Evolutionary conservation across 2,888 invertebrate species (phyloP).

Genomic region (Folsomia manolachei): DNA sequence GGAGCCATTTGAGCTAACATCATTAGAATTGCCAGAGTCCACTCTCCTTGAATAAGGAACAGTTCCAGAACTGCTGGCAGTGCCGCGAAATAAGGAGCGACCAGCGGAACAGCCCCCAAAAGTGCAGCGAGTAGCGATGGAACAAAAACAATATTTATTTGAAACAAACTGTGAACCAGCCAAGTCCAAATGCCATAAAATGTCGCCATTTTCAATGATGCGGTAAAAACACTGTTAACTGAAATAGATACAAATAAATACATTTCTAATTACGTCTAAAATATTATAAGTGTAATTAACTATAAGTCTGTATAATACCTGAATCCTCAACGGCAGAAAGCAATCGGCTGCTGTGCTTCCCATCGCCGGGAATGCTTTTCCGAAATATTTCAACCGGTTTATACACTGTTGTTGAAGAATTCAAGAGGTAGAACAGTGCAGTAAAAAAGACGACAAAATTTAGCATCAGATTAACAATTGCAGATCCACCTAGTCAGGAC

Average conservation of each 20-base stretch:
- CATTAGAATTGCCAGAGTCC: conserved; percentile 75
- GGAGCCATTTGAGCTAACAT: conserved; percentile 84
- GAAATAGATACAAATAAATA: no score
- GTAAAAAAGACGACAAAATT: conserved; percentile 94
- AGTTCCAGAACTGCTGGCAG: conserved; percentile 91
- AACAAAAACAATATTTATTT: conserved; percentile 88
- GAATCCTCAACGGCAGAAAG: conserved; percentile 75
- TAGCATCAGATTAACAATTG: conserved; percentile 79
- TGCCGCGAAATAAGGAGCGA: conserved; percentile 94
- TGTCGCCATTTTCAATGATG: conserved; percentile 92
- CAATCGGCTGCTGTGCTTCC: conserved; percentile 58
- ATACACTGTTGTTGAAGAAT: conserved; percentile 79
- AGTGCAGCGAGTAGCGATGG: conserved; percentile 90
- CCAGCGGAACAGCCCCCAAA: conserved; percentile 90
- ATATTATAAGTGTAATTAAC: not conserved
- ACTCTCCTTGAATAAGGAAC: conserved; percentile 86
- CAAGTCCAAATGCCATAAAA: conserved; percentile 99
- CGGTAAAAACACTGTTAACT: conserved; percentile 89
- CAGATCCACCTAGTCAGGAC: conserved; percentile 65
- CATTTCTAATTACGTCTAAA: not conserved
- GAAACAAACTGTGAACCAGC: conserved; percentile 92
- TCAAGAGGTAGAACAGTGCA: conserved; percentile 90
- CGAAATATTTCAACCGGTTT: conserved; percentile 86
- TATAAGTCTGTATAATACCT: no score
- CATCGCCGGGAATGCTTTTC: conserved; percentile 36